phyloP scores from a whole-genome alignment of 2,888 invertebrate genomes.

The Timandra comae region DNA sequence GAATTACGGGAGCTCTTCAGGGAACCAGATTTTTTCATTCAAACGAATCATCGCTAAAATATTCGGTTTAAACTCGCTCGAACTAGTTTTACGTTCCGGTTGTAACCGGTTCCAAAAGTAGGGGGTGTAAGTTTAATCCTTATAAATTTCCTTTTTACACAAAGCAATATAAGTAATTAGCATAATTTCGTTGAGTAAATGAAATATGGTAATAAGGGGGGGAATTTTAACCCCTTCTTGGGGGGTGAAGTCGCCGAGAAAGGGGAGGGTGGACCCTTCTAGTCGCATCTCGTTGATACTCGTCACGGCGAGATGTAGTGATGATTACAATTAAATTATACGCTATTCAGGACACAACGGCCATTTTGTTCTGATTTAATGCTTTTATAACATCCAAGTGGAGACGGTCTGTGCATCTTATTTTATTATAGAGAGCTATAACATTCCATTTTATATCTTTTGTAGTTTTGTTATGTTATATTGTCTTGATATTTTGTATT shows the following conservation, averaged over 20 bases:
- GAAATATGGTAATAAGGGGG: constrained; percentile 77
- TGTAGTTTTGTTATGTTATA: constrained; percentile 4
- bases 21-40: constrained; percentile 47
- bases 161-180: constrained; percentile 78
- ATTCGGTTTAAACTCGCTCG: constrained; percentile 1
- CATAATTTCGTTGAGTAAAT: constrained; percentile 78
- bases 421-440: constrained; percentile 10
- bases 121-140: constrained; percentile 73
- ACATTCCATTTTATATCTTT: constrained; percentile 6
- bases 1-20: constrained; percentile 57
- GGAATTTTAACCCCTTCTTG: constrained; percentile 58
- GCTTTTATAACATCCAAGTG: constrained; percentile 28
- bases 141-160: constrained; percentile 78
- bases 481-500: neutral
- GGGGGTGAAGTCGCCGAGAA: constrained; percentile 41
- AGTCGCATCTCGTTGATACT: constrained; percentile 73
- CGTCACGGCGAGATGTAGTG: constrained; percentile 71
- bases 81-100: constrained; percentile 50
- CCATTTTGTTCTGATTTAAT: constrained; percentile 68
- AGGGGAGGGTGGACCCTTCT: constrained; percentile 51
- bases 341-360: constrained; percentile 48
- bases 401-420: constrained; percentile 24
- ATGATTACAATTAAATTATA: constrained; percentile 75
- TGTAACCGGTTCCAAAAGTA: constrained; percentile 38
- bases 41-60: constrained; percentile 8